Base-by-base conservation (phyloP, 2,797 vertebrate genomes). In the Liparis tanakae region DNA sequence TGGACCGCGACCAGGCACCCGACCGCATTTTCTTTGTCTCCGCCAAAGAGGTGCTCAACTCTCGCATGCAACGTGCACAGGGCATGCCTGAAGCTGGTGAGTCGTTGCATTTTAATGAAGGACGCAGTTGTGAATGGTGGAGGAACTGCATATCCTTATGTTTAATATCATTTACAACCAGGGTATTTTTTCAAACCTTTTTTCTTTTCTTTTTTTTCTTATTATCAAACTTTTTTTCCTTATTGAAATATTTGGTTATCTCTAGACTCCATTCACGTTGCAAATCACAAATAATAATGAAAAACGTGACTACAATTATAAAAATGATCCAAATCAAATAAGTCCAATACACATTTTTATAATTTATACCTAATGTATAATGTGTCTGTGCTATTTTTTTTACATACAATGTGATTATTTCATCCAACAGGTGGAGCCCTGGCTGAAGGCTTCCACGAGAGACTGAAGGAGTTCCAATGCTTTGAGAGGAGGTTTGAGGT, bases 11-110 rank as follows among this genome's bases (percentile, higher is more conserved):
- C 5, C 96, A 98, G 91, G 98, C 97, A 0, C 96, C 92, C 66
- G 96, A 97, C 72, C 96, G 90, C 67, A 99, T 99, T 83, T 99
- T 99, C 90, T 99, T 99, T 63, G 95, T 99, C 70, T 99, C 98
- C 3, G 98, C 98, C 58, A 99, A 99, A 83, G 98, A 99, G 88
- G 98, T 98, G 85, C 95, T 99, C 44, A 97, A 94, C 87, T 98
- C 97, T 36, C 95, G 98, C 67, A 99, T 96, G 93, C 97, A 99
- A 54, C 96, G 95, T 60, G 96, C 96, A 3, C 98, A 98, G 91
- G 98, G 98, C 66, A 97, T 99, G 98, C 98, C 98, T 7, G 98
- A 98, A 91, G 87, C 92, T 51, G 98, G 98, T 99, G 91, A 88
- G 95, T 91, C 78, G 54, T 65, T 12, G 51, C 69, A 33, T 71